Base-by-base conservation (phyloP, 1,140 invertebrate species). In the Drosophila pseudoobscura region DNA sequence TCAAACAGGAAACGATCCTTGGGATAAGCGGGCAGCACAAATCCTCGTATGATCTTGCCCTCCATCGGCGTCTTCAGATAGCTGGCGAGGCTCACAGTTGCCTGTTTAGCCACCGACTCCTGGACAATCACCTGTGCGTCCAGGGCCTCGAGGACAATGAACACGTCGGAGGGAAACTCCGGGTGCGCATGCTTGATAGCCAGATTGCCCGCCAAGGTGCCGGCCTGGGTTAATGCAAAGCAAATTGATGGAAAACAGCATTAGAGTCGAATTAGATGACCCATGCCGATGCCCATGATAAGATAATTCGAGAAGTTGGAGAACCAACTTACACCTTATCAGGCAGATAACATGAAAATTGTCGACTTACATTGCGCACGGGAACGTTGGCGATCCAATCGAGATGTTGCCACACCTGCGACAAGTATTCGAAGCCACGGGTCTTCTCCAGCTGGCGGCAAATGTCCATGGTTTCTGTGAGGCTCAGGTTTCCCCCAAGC, bases 121-220 rank as follows among this genome's bases (percentile, higher is more conserved):
- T 85, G 75, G 17, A 90, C 43, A 9, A 90, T 75, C 24, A 91
- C 69, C 29, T 92, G 88, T 7, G 94, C 95, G 68, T 94, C 93
- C 46, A 94, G 93, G 6, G 95, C 94, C 92, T 95, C 95, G 41
- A 97, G 90, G 6, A 96, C 92, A 17, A 96, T 87, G 84, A 95
- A 97, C 7, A 97, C 84, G 89, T 97, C 96, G 0, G 96, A 97
- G 8, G 95, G 95, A 89, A 97, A 97, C 69, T 95, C 94, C 5
- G 92, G 92, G 64, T 95, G 93, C 7, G 90, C 75, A 75, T 96
- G 93, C 92, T 97, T 97, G 70, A 97, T 93, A 92, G 95, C 94
- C 53, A 97, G 90, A 79, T 97, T 97, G 49, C 96, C 96, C 44
- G 95, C 96, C 71, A 97, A 90, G 9, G 94, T 95, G 66, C 94